Conservation (phyloP, 2,888 invertebrate genomes). For the Agrochola litura region DNA sequence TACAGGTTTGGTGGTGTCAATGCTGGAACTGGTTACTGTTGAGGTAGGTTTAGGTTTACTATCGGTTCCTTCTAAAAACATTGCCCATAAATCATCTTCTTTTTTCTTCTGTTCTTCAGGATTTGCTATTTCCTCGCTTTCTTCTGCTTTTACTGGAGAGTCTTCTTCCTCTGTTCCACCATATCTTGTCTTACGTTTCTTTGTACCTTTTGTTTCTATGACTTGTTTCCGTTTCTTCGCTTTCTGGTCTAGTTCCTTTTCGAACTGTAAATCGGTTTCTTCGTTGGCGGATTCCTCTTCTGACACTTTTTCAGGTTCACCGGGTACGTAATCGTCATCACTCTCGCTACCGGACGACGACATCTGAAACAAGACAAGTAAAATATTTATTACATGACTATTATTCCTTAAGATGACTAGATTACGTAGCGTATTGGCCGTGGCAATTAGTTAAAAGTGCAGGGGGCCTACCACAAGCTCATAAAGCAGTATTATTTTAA, state of each 20-base stretch:
- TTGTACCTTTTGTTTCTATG: constrained; percentile 72
- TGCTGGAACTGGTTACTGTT: constrained; percentile 65
- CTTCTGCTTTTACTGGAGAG: constrained; percentile 64
- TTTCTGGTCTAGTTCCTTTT: constrained; percentile 84
- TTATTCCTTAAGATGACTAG: not conserved
- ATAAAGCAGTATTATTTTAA: too few relatives aligned
- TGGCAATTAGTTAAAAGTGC: too few relatives aligned
- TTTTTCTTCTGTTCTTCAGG: constrained; percentile 93
- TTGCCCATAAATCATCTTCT: constrained; percentile 95
- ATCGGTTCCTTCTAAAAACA: constrained; percentile 93
- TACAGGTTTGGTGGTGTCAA: constrained; percentile 59
- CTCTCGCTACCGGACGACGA: constrained; percentile 94
- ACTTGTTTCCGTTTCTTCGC: constrained; percentile 80
- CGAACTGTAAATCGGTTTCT: constrained; percentile 90
- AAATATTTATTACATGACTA: not conserved
- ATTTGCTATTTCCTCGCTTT: constrained; percentile 76
- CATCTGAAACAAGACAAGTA: constrained; percentile 78
- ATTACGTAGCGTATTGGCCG: not conserved
- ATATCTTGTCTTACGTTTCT: constrained; percentile 76
- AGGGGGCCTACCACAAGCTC: too few relatives aligned
- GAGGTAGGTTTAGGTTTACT: constrained; percentile 78
- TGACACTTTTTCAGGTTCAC: constrained; percentile 91
- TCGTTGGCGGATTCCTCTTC: constrained; percentile 92
- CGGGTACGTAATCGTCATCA: constrained; percentile 95
- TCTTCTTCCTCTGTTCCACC: constrained; percentile 72